Base-by-base conservation (phyloP, 2,113 vertebrate species). In the Zosterops borbonicus region DNA sequence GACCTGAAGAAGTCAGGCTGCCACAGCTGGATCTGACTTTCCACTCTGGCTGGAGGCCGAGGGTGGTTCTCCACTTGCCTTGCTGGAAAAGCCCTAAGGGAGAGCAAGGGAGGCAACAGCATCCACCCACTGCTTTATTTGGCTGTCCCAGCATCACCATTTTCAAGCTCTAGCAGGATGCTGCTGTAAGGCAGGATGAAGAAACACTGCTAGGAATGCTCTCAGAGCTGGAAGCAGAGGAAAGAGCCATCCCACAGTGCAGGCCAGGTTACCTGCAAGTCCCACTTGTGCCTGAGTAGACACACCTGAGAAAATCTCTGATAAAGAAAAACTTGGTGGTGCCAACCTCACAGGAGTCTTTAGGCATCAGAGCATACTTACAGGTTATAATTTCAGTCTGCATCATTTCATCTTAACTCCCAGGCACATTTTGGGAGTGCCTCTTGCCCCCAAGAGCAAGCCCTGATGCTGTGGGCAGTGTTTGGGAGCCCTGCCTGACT, bases 51-150 rank as follows among this genome's bases (percentile, higher is more conserved):
- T 87, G 73, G 35, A 84, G 60, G 52, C 68, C 75, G 33, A 91
- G 89, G 64, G 86, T 13, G 3, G 58, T 82, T 94, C 77, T 78
- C 22, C 27, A 1, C 70, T 86, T 86, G 64, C 12, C 37, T 86
- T 78, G 19, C 20, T 81, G 74, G 49, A 64, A 87, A 87, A 71
- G 49, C 56, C 89, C 73, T 56, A n/a, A 90, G 80, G 83, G 75
- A 83, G 64, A 76, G 33, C 33, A 58, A 71, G 76, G 56, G 75
- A 90, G 50, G 58, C 47, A 94, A 78, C 62, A 67, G 56, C 89
- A 90, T 64, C 83, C 79, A 87, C 81, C 91, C 95, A 89, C 60
- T n/a, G 12, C 49, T 76, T 68, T 47, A n/a, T 63, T 91, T 87
- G 58, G n/a, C 83, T 80, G 87, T 71, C 46, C 77, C 52, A 68